Evolutionary conservation across 2,113 vertebrate species (phyloP), one percentile per base, ranked within the genome.

Genomic region (Misgurnus anguillicaudatus): DNA sequence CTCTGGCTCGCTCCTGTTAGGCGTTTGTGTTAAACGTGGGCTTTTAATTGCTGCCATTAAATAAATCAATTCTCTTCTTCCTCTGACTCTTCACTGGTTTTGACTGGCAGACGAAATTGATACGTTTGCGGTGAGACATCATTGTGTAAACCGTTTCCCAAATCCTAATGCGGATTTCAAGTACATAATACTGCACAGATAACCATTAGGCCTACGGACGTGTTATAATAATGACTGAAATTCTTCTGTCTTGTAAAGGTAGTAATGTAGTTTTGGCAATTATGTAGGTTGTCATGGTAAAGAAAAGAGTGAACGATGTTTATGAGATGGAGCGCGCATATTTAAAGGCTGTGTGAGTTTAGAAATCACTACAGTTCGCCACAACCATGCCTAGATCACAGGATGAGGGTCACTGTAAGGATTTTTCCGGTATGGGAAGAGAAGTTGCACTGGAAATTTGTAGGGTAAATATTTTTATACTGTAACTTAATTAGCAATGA

Each of bases 31-130:
- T 85, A 86, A 92, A 90, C 83, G 87, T 89, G 85, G 84, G 85
- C 88, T 87, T 91, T 93, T 94, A 95, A 95, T 94, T 94, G 93
- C 90, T 86, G 93, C 90, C 88, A 93, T 94, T 94, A 93, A 92
- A 92, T 91, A 92, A 94, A 93, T 93, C 93, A 92, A 91, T 87
- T 88, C 90, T 87, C 84, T 80, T 87, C 85, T 84, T 89, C 80
- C 41, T 48, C 72, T 78, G 89, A 88, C 88, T 83, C 86, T 81
- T 72, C 85, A 86, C 88, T 86, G 84, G 68, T 61, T 31, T 83
- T 93, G 93, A 94, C 90, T 94, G 94, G 90, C 93, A 63, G 84
- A 83, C 85, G 81, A 85, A 90, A 91, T 90, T 87, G 90, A 83
- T 58, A 83, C 76, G 85, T 85, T 79, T 75, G 84, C 82, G 80